A percentile compares a stretch with the other conserved stretches of the same genome.
phyloP scores from a whole-genome alignment of 2,113 vertebrate genomes.

The Piprites chloris region DNA sequence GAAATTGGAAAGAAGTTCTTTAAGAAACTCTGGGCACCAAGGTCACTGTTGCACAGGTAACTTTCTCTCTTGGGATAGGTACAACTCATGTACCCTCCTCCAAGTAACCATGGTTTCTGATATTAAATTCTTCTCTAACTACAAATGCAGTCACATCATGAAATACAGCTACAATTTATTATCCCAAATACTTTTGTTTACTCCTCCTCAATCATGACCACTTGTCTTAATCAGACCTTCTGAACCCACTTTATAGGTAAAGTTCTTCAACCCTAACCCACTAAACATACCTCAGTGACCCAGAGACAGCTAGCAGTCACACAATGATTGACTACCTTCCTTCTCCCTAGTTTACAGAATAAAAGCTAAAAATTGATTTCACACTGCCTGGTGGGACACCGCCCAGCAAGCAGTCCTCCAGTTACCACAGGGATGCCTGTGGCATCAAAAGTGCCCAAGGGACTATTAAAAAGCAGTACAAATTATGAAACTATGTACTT shows the following conservation, averaged over 20 bases:
- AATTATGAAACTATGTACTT: not conserved
- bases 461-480: not conserved
- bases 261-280: not conserved
- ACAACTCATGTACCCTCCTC: not conserved
- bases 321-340: not conserved
- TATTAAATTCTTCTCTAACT: not conserved
- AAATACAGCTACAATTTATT: not conserved
- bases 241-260: not conserved
- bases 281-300: not conserved
- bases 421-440: not conserved
- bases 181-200: not conserved
- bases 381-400: not conserved
- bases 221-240: not conserved
- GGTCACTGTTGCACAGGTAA: not conserved
- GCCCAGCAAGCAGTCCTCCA: not conserved
- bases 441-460: not conserved
- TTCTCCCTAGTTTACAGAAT: not conserved
- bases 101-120: not conserved
- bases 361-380: conserved; percentile 6
- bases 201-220: not conserved
- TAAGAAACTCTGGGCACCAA: not conserved
- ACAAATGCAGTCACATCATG: not conserved
- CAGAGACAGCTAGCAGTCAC: not conserved
- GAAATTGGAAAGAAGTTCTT: not conserved
- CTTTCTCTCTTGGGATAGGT: not conserved